Conservation (phyloP, 2,113 vertebrate species). For the Catharus fuscescens region DNA sequence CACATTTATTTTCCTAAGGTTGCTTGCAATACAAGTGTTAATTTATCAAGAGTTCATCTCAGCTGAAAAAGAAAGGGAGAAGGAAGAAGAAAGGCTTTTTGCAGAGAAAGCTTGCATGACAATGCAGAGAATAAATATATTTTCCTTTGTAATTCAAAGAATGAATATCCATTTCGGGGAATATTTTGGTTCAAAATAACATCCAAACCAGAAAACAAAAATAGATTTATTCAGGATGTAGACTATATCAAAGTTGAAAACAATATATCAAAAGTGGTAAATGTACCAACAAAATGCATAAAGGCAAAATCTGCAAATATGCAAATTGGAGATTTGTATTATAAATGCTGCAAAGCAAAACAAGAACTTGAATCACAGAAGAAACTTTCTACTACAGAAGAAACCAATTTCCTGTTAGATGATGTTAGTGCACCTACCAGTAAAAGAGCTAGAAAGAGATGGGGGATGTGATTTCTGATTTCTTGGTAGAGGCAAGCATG, state of each 20-base stretch:
- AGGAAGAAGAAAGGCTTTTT: neutral
- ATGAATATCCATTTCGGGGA: neutral
- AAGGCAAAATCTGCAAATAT: neutral
- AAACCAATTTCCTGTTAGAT: neutral
- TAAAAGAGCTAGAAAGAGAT: neutral
- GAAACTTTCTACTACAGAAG: neutral
- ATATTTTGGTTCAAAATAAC: neutral
- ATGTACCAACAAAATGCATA: neutral
- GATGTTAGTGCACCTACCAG: neutral
- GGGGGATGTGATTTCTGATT: neutral
- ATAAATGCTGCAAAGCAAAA: neutral
- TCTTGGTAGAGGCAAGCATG: neutral
- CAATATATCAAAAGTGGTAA: neutral
- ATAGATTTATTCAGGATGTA: neutral
- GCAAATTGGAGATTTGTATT: neutral
- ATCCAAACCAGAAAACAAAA: neutral
- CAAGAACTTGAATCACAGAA: neutral
- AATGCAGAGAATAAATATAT: neutral
- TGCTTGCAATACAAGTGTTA: neutral
- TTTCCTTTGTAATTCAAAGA: slow-evolving; percentile 1
- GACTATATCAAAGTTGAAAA: neutral
- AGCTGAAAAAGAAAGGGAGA: neutral
- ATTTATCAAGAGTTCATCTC: neutral
- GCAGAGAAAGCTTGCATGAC: neutral
- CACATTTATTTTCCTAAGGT: neutral